Conservation (phyloP, 1,140 invertebrate species). For the Lepidotrigona ventralis region DNA sequence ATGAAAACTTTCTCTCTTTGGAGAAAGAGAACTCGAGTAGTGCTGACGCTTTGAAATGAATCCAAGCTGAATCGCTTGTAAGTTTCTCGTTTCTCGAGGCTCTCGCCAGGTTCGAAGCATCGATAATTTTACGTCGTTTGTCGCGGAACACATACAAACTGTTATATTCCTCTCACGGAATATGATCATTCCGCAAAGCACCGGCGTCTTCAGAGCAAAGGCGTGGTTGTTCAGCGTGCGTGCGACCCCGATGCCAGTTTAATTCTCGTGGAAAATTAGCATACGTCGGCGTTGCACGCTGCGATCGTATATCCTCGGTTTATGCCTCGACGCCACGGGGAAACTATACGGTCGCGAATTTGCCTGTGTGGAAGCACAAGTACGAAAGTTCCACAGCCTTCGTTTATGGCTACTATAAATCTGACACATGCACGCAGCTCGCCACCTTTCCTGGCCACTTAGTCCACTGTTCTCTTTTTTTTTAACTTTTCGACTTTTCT, state of each 20-base stretch:
- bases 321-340: not conserved
- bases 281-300: slow-evolving; percentile 13
- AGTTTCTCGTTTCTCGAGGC: too few species aligned
- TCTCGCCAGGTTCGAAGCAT: too few species aligned
- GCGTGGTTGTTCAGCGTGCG: not conserved
- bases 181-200: not conserved
- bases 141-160: too few species aligned
- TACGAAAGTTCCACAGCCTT: slow-evolving; percentile 12
- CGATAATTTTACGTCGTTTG: too few species aligned
- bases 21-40: too few species aligned
- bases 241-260: slow-evolving; percentile 9
- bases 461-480: not conserved
- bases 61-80: too few species aligned
- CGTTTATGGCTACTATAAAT: slow-evolving; percentile 42
- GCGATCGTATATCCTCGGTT: slow-evolving; percentile 33
- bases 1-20: too few species aligned
- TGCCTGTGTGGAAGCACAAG: not conserved
- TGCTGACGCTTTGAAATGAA: too few species aligned
- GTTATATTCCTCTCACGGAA: not conserved
- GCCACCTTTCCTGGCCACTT: not conserved
- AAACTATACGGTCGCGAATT: slow-evolving; percentile 16
- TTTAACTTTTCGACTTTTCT: not conserved
- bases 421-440: slow-evolving; percentile 27
- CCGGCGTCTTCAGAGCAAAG: not conserved
- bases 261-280: slow-evolving; percentile 29